A percentile compares a stretch with the other conserved stretches of the same genome.
phyloP scores from a whole-genome alignment of 2,113 vertebrate species.

The Sinocyclocheilus anophthalmus region DNA sequence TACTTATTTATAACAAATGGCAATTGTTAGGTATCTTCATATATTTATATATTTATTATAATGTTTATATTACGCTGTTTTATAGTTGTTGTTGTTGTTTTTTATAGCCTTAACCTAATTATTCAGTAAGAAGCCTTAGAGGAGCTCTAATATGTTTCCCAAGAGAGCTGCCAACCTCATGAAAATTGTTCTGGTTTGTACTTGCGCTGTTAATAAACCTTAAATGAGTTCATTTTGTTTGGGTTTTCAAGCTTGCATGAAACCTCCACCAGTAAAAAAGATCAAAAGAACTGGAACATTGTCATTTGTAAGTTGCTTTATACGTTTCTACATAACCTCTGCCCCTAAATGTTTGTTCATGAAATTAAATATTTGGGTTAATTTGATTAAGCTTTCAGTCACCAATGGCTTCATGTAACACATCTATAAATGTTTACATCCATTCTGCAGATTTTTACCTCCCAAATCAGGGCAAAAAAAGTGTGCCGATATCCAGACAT shows the following conservation, averaged over 20 bases:
- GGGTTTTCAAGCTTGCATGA: background rate
- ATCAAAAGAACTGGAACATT: background rate
- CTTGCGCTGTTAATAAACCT: constrained; percentile 8
- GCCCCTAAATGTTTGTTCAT: background rate
- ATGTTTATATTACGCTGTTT: constrained; percentile 30
- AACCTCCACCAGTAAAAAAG: background rate
- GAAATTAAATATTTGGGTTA: background rate
- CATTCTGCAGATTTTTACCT: background rate
- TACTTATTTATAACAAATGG: constrained; percentile 16
- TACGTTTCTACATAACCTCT: background rate
- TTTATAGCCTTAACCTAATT: constrained; percentile 18
- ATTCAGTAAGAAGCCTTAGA: constrained; percentile 1
- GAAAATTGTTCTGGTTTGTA: constrained; percentile 14
- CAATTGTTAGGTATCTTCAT: background rate
- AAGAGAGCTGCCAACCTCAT: background rate
- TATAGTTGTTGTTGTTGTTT: background rate
- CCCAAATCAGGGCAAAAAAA: background rate
- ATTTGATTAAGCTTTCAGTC: background rate
- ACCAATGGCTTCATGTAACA: background rate
- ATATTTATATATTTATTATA: constrained; percentile 44
- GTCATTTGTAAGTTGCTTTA: background rate
- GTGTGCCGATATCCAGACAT: background rate
- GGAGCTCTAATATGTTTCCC: constrained; percentile 1
- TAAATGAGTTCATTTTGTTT: constrained; percentile 10
- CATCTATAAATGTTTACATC: background rate